Evolutionary conservation across 1,140 invertebrate genomes (phyloP).

Genomic region (Psix sp.): DNA sequence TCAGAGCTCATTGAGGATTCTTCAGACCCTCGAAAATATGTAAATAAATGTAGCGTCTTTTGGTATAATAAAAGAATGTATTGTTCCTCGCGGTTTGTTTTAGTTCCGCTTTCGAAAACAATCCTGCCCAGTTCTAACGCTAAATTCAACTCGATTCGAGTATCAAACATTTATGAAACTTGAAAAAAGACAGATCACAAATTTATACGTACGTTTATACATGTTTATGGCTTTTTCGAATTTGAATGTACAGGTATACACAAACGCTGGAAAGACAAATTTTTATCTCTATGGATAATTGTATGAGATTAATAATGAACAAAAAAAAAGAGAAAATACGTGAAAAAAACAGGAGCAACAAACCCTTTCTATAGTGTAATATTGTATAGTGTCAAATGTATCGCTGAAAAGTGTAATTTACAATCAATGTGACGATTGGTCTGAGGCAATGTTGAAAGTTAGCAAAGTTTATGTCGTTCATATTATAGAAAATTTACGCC

Average conservation of each 20-base stretch:
- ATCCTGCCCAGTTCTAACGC: no score
- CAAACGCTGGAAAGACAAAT: slow-evolving; percentile 44
- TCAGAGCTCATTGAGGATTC: no score
- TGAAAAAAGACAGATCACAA: slow-evolving; percentile 15
- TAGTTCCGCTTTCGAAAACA: no score
- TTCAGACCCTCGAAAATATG: no score
- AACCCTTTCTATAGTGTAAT: slow-evolving; percentile 50
- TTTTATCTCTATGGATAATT: slow-evolving; percentile 53
- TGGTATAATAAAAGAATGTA: no score
- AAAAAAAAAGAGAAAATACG: slow-evolving; percentile 22
- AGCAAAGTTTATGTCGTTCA: slow-evolving; percentile 75
- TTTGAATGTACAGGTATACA: slow-evolving; percentile 58
- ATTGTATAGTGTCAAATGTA: slow-evolving; percentile 60
- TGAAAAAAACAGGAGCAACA: slow-evolving; percentile 27
- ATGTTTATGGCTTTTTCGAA: slow-evolving; percentile 56
- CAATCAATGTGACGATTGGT: slow-evolving; percentile 72
- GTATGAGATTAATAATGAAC: slow-evolving; percentile 12
- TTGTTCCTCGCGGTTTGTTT: no score
- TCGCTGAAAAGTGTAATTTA: slow-evolving; percentile 63
- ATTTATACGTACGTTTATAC: slow-evolving; percentile 56
- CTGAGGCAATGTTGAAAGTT: slow-evolving; percentile 73
- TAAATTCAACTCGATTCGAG: no score
- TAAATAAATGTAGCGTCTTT: no score
- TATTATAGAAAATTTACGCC: slow-evolving; percentile 72
- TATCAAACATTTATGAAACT: slow-evolving; percentile 5